Evolutionary conservation across 1,140 invertebrate species (phyloP).

Genomic region (Philotrypesis tridentata): DNA sequence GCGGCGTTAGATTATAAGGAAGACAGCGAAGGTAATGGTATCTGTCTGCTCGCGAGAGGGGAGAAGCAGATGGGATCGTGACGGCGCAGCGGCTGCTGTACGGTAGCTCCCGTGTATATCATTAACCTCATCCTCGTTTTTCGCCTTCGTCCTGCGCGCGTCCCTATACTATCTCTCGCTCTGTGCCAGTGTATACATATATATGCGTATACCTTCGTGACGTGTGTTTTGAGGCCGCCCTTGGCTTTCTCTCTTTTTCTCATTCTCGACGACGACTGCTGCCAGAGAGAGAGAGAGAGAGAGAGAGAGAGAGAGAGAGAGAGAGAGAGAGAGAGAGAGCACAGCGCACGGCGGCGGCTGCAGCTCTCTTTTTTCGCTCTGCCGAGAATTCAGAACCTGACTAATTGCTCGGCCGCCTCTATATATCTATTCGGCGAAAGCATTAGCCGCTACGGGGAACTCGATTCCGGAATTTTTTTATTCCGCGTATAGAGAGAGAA

Average conservation of each 20-base stretch:
- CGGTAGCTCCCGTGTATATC: conserved; percentile 70
- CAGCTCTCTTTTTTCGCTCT: background rate
- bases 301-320: too few species aligned
- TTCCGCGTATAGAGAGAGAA: too few species aligned
- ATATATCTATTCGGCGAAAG: background rate
- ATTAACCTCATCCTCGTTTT: conserved; percentile 72
- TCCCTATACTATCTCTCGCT: too few species aligned
- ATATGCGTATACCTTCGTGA: conserved; percentile 25
- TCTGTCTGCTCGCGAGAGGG: conserved; percentile 30
- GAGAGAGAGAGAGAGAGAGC: too few species aligned
- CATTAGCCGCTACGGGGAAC: background rate
- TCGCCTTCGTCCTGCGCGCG: conserved; percentile 57
- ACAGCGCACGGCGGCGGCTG: too few species aligned
- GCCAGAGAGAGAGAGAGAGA: too few species aligned
- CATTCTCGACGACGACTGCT: background rate
- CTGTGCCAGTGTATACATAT: too few species aligned
- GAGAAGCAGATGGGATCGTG: conserved; percentile 61
- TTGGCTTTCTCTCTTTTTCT: conserved; percentile 48
- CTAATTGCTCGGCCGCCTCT: background rate
- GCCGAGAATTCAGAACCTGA: background rate
- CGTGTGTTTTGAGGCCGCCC: background rate
- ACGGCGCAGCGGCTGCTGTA: conserved; percentile 55
- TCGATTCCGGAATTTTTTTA: background rate
- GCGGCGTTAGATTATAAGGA: conserved; percentile 41
- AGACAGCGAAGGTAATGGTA: background rate